Base-by-base conservation (phyloP, 2,113 vertebrate species). In the Orthonyx spaldingii region DNA sequence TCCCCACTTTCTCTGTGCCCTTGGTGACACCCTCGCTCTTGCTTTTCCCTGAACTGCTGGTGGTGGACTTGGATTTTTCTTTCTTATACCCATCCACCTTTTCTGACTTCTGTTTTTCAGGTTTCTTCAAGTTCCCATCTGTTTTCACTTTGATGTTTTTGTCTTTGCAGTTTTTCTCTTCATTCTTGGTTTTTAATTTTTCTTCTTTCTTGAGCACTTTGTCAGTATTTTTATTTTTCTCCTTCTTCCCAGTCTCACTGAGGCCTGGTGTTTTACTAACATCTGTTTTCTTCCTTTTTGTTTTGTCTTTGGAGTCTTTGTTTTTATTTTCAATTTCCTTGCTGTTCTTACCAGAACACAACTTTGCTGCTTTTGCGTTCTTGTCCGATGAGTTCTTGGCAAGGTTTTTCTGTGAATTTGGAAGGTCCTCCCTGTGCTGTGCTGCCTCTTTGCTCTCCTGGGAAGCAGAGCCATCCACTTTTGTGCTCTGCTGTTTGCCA, bases 161-260 rank as follows among this genome's bases (percentile, higher is more conserved):
- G 65, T 98, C 97, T 41, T 61, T 96, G 16, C 70, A 57, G 4
- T 90, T 90, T 95, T 98, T 98, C 56, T 98, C 97, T 1, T 87
- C 90, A 1, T 63, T 93, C 64, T 96, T 98, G 4, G 83, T 59
- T 88, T 97, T 98, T 6, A 78, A 41, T 19, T 82, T 97, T n/a
- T 95, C 98, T 23, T 96, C 98, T 75, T 94, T 96, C 83, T 95
- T 96, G 2, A 97, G 91, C 2, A 56, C 70, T 77, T 93, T 98
- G 14, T 97, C 97, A 86, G 83, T 96, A 63, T 85, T 98, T 85
- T 98, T 98, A 91, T 90, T 98, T 49, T 96, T 97, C 44, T 97
- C 97, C 64, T 97, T 98, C 88, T 98, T 98, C 50, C 64, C 96
- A 15, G 63, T 65, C 37, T 97, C 98, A 65, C 90, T 95, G 35